Base-by-base conservation (phyloP, 2,113 vertebrate genomes). In the Osmerus mordax region DNA sequence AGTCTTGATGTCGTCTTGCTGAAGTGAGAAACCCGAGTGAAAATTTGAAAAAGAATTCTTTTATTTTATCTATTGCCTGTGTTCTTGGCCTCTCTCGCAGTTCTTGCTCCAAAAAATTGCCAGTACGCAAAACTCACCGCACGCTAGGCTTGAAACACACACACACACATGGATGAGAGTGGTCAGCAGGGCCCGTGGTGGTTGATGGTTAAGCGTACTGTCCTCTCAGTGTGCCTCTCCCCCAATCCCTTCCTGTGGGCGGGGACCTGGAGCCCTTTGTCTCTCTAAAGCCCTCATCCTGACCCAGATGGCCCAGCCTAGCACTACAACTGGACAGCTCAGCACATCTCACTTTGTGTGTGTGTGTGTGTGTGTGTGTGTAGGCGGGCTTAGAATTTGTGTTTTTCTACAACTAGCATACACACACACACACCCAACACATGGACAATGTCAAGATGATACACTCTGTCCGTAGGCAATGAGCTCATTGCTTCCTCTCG, bases 271-370 rank as follows among this genome's bases (percentile, higher is more conserved):
- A 19, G 4, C 21, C 21, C 69, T 80, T 72, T 71, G 70, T 73
- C 32, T 55, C 4, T 54, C 86, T 92, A 91, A 91, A 93, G 91
- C 91, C 91, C 79, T 88, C 91, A 93, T 93, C 91, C 92, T 92
- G 89, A 87, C 86, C 83, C 73, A 79, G 78, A 68, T 72, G 93
- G 93, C 91, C 91, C 89, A 93, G 88, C 84, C 47, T 75, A 88
- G 89, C 90, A 90, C 83, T 90, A 90, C 68, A 16, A 86, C 84
- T 85, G 81, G 61, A 67, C 2, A 3, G 87, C 83, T 94, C 92
- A 94, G 91, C 92, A 92, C 86, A 82, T 84, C 23, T 14, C 53
- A 55, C 16, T 21, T 12, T 36, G 29, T 53, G 66, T 56, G 53
- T 55, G 51, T 70, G 68, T 36, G 29, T 53, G 66, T 56, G 53